Percentiles rank a stretch among this genome's conserved stretches.
phyloP scores from a whole-genome alignment of 1,140 invertebrate species.

The Microplitis demolitor region DNA sequence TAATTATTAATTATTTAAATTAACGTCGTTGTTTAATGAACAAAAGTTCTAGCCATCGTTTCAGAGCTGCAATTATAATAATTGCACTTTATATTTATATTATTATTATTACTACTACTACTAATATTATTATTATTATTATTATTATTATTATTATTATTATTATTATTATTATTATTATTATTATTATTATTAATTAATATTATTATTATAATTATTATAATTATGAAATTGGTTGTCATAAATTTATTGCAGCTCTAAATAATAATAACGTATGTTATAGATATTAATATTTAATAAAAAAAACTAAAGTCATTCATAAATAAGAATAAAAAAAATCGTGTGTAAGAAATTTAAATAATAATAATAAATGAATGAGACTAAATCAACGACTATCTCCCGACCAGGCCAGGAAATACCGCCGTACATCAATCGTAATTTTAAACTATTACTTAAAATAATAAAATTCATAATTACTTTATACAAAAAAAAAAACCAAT shows the following conservation, averaged over 20 bases:
- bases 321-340: constrained; percentile 28
- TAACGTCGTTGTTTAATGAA: no score
- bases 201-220: constrained; percentile 2
- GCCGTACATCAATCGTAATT: not conserved
- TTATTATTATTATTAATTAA: not conserved
- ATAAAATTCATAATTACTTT: no score
- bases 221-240: not conserved
- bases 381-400: constrained; percentile 8
- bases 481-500: no score
- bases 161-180: constrained; percentile 2
- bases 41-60: no score
- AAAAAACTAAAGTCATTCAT: constrained; percentile 34
- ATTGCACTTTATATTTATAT: no score
- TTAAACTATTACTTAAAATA: no score
- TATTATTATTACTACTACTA: no score
- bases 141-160: no score
- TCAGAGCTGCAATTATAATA: no score
- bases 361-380: not conserved
- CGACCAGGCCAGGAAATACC: not conserved
- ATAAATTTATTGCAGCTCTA: constrained; percentile 44
- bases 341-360: constrained; percentile 25
- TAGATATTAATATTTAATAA: constrained; percentile 42
- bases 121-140: no score
- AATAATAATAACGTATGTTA: constrained; percentile 47
- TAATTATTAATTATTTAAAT: no score